Conservation (phyloP, 2,797 vertebrate genomes). For the Eulemur rubriventer region DNA sequence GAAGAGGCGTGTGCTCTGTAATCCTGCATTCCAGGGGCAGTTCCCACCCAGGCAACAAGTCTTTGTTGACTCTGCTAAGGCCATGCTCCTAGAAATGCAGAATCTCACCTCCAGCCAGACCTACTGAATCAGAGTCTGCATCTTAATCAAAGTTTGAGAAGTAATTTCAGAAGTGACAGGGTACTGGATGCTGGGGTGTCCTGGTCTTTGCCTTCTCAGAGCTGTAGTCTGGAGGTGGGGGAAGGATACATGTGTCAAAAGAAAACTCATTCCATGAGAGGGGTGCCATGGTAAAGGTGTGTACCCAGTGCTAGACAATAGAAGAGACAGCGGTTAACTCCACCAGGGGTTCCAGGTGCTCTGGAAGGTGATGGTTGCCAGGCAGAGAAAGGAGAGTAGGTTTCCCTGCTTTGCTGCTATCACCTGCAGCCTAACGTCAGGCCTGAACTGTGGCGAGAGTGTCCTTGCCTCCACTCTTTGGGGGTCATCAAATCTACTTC, state of each 20-base stretch:
- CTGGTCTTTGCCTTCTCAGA: neutral
- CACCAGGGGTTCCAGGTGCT: neutral
- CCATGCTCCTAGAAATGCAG: neutral
- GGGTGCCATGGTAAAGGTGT: neutral
- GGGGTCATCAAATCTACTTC: neutral
- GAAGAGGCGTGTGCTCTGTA: neutral
- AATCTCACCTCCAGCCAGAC: neutral
- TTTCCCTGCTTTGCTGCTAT: neutral
- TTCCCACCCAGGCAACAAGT: neutral
- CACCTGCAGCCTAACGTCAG: neutral
- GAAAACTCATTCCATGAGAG: neutral
- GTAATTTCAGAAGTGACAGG: neutral
- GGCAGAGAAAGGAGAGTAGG: too few species aligned
- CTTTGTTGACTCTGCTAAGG: neutral
- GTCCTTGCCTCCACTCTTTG: neutral
- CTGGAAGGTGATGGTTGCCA: neutral
- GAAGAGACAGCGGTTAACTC: neutral
- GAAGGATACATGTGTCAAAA: neutral
- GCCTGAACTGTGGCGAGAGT: neutral
- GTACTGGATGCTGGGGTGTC: neutral
- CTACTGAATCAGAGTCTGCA: neutral
- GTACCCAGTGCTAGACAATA: neutral
- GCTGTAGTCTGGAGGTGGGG: neutral
- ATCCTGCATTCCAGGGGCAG: neutral
- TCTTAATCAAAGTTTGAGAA: conserved; percentile 6